Evolutionary conservation across 1,140 invertebrate genomes (phyloP).

Genomic region (Vollenhovia emeryi): DNA sequence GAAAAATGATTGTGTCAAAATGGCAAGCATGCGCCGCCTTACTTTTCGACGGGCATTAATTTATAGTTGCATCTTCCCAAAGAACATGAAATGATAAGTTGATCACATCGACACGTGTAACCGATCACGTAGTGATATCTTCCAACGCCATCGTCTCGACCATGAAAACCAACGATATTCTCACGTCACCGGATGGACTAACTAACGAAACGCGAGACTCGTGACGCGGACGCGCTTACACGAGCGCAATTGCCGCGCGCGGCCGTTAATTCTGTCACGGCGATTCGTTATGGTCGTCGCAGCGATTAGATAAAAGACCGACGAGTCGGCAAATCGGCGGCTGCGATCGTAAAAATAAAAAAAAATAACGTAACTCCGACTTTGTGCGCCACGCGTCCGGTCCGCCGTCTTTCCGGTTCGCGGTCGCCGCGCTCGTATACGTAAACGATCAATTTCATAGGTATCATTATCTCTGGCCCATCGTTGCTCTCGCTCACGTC

Average conservation of each 20-base stretch:
- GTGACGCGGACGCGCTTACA: slow-evolving; percentile 31
- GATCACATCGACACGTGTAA: background rate
- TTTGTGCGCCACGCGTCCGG: slow-evolving; percentile 17
- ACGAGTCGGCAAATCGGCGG: slow-evolving; percentile 32
- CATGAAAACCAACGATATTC: slow-evolving; percentile 37
- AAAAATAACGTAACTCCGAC: slow-evolving; percentile 11
- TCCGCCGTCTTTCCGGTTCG: background rate
- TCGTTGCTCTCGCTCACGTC: slow-evolving; percentile 24
- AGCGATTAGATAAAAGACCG: slow-evolving; percentile 45
- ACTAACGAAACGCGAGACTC: slow-evolving; percentile 51
- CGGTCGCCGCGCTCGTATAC: slow-evolving; percentile 14
- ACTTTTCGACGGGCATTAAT: background rate
- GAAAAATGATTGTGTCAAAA: background rate
- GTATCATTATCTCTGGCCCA: slow-evolving; percentile 41
- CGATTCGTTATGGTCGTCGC: slow-evolving; percentile 24
- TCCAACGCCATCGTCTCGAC: background rate
- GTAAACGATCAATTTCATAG: slow-evolving; percentile 54
- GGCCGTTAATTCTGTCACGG: slow-evolving; percentile 42
- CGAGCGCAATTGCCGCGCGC: slow-evolving; percentile 44
- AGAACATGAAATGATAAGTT: background rate
- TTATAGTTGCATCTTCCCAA: background rate
- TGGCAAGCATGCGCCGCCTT: no score
- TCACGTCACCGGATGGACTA: slow-evolving; percentile 44
- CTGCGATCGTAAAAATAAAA: slow-evolving; percentile 26
- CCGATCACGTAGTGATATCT: background rate